Evolutionary conservation across 2,888 invertebrate species (phyloP).

Genomic region (Acleris holmiana): DNA sequence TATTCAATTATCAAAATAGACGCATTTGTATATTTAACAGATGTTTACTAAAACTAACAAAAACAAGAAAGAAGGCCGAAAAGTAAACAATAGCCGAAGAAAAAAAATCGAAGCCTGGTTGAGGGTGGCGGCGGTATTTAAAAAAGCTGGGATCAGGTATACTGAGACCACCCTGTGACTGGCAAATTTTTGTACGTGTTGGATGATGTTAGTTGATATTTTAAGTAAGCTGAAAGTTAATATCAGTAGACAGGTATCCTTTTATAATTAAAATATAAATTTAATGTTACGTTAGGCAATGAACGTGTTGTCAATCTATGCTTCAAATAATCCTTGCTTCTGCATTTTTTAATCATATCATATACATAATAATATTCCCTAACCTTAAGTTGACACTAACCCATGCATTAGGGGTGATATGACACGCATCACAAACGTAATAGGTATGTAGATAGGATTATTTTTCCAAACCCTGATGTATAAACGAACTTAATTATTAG

Average conservation of each 20-base stretch:
- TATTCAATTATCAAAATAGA: background rate
- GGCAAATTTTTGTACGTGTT: background rate
- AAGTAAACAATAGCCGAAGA: slow-evolving; percentile 6
- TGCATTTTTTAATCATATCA: too few species aligned
- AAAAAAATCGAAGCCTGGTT: slow-evolving; percentile 10
- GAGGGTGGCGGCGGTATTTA: slow-evolving; percentile 15
- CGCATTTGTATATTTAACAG: background rate
- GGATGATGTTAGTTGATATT: background rate
- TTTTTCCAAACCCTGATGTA: too few species aligned
- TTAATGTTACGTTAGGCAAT: too few species aligned
- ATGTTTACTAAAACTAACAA: background rate
- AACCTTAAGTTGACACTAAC: too few species aligned
- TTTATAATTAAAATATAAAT: too few species aligned
- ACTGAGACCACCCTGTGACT: slow-evolving; percentile 18
- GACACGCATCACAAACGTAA: too few species aligned
- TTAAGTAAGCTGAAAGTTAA: background rate
- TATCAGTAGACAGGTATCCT: background rate
- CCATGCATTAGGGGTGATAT: too few species aligned
- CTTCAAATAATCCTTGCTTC: too few species aligned
- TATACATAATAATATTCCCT: too few species aligned
- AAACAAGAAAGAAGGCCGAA: slow-evolving; percentile 10
- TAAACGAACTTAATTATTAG: too few species aligned
- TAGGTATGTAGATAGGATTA: too few species aligned
- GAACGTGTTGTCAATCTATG: too few species aligned
- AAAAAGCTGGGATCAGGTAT: slow-evolving; percentile 27